These are phyloP conservation scores for Acleris cristana DNA, from an alignment of 2,888 invertebrate genomes.

Conservation along the genomic window DNA sequence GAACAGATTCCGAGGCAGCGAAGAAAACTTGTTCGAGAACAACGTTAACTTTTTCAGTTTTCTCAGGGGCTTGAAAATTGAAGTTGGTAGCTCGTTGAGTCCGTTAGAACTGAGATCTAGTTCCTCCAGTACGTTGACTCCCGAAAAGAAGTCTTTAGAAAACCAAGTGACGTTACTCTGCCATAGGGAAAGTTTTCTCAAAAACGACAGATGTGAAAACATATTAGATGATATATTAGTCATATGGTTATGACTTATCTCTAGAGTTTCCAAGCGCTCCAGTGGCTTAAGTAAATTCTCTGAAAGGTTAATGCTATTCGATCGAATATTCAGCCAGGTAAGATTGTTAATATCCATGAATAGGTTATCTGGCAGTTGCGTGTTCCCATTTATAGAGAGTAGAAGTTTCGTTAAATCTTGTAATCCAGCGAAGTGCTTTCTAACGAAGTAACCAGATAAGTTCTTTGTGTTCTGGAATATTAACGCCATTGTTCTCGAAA, in stretches of 20 bases:
- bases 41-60: slow-evolving; percentile 87
- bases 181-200: slow-evolving; percentile 87
- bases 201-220: slow-evolving; percentile 84
- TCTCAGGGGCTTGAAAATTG: slow-evolving; percentile 84
- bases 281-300: slow-evolving; percentile 82
- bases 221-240: slow-evolving; percentile 83
- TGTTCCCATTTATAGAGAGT: slow-evolving; percentile 85
- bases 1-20: slow-evolving; percentile 85
- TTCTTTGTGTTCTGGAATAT: slow-evolving; percentile 82
- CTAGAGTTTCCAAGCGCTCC: slow-evolving; percentile 84
- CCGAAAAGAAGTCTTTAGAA: slow-evolving; percentile 85
- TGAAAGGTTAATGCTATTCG: slow-evolving; percentile 84
- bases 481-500: slow-evolving; percentile 78
- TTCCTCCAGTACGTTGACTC: slow-evolving; percentile 84
- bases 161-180: slow-evolving; percentile 87
- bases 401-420: slow-evolving; percentile 80
- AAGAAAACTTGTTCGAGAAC: slow-evolving; percentile 86
- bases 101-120: slow-evolving; percentile 88
- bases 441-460: slow-evolving; percentile 81
- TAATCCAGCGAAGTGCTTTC: slow-evolving; percentile 84
- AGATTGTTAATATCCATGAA: slow-evolving; percentile 85
- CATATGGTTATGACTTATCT: slow-evolving; percentile 87
- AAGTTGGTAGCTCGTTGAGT: slow-evolving; percentile 84
- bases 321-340: slow-evolving; percentile 86
- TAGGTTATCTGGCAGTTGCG: slow-evolving; percentile 84